Percentiles rank a stretch among this genome's conserved stretches.
Conservation (phyloP, 1,140 invertebrate species). For the Cheumatopsyche charites region DNA sequence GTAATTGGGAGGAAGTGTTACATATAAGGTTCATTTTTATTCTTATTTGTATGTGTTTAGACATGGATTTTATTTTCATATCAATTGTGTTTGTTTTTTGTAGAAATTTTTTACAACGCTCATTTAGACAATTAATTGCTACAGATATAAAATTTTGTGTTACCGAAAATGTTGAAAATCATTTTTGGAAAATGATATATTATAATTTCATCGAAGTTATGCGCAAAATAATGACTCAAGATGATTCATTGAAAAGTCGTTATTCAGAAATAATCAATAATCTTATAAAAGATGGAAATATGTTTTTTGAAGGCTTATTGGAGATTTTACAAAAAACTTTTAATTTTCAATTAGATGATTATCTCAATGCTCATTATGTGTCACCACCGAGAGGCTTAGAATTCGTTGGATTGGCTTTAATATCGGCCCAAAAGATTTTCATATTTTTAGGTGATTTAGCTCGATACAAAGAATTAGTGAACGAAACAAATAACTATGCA, state of each 20-base stretch:
- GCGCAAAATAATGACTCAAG: slow-evolving; percentile 68
- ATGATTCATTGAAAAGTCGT: slow-evolving; percentile 63
- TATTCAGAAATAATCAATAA: slow-evolving; percentile 72
- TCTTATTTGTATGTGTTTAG: slow-evolving; percentile 17
- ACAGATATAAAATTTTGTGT: slow-evolving; percentile 88
- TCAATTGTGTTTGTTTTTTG: slow-evolving; percentile 51
- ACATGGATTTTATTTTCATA: slow-evolving; percentile 10
- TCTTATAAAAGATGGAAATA: slow-evolving; percentile 81
- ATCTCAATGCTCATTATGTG: slow-evolving; percentile 62
- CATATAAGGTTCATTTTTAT: slow-evolving; percentile 37
- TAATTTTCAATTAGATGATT: slow-evolving; percentile 73
- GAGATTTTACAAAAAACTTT: slow-evolving; percentile 75
- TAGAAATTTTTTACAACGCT: slow-evolving; percentile 68
- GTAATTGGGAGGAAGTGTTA: slow-evolving; percentile 40
- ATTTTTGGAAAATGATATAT: slow-evolving; percentile 91
- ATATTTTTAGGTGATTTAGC: slow-evolving; percentile 90
- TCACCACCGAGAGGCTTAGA: slow-evolving; percentile 67
- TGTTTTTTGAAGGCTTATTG: slow-evolving; percentile 80
- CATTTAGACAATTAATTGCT: slow-evolving; percentile 75
- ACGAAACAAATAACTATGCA: slow-evolving; percentile 83
- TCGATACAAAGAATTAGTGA: slow-evolving; percentile 85
- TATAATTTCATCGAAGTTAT: slow-evolving; percentile 89
- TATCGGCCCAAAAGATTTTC: slow-evolving; percentile 86
- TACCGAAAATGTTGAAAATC: slow-evolving; percentile 85
- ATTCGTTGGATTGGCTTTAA: slow-evolving; percentile 74